Base-by-base conservation (phyloP, 1,140 invertebrate species). In the Tribolium madens region DNA sequence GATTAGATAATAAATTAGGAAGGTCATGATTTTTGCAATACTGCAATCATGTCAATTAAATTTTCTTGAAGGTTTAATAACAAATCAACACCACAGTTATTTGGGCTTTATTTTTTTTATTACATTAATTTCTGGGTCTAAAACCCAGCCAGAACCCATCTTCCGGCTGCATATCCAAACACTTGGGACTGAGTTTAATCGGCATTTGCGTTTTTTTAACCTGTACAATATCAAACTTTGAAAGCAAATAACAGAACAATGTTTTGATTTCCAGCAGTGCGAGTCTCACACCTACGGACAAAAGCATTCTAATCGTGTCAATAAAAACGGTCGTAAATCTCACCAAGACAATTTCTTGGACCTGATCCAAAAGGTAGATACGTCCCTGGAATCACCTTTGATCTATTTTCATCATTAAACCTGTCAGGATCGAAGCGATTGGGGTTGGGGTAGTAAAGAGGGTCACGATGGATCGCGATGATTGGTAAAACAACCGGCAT, bases 321-420 rank as follows among this genome's bases (percentile, higher is more conserved):
- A 1, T 26, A 26, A 26, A 26, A 26, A 26, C 21, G 6, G 3
- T n/a, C n/a, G n/a, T n/a, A n/a, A 26, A 3, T 26, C 21, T 26
- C 21, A 26, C 21, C 21, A 26, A 26, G 21, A 26, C 91, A 92
- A 75, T 90, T 90, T 48, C 91, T 84, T 2, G 89, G 88, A 4
- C 91, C 92, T 64, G 88, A 89, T n/a, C 89, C 91, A 81, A 93
- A 92, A 9, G 91, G 91, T 73, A 90, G 81, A 78, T 88, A 92
- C 0, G 87, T 77, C 13, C 79, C 75, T 2, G 82, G 79, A 33
- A 83, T 80, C 0, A 83, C 52, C 0, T 80, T 76, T 2, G 74
- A 46, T 13, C 69, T 70, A 31, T 47, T 72, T 52, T 14, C 50
- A 18, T 79, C 82, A n/a, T 53, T 42, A 74, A 93, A 94, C 76